These are phyloP conservation scores for Xestoiulus laeticollis DNA, from an alignment of 2,888 invertebrate genomes.

Conservation along the genomic window DNA sequence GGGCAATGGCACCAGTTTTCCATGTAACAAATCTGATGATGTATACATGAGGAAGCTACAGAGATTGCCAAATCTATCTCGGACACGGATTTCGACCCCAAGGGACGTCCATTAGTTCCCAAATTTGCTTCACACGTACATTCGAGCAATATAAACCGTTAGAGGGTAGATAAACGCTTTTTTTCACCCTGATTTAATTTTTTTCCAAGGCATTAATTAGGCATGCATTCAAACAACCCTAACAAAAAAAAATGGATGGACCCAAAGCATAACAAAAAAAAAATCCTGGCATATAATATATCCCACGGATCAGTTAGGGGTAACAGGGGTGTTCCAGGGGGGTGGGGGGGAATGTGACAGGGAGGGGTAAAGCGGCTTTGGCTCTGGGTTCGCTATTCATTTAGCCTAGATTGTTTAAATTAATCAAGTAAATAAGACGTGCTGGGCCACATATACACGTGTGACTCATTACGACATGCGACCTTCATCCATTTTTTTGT, in stretches of 20 bases:
- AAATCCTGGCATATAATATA: background rate
- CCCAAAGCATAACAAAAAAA: conserved; percentile 9
- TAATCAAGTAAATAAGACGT: conserved; percentile 52
- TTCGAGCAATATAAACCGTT: too few relatives aligned
- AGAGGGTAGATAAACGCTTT: background rate
- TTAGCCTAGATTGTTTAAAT: conserved; percentile 49
- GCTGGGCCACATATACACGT: conserved; percentile 49
- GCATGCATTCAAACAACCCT: background rate
- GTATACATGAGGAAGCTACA: too few relatives aligned
- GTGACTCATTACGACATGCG: conserved; percentile 51
- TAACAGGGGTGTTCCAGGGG: background rate
- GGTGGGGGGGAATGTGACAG: background rate
- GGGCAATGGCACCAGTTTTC: too few relatives aligned
- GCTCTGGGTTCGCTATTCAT: conserved; percentile 1
- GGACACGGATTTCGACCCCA: background rate
- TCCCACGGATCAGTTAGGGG: background rate
- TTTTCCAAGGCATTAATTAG: background rate
- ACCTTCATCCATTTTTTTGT: conserved; percentile 47
- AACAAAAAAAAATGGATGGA: background rate
- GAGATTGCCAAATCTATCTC: too few relatives aligned
- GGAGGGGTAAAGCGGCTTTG: background rate
- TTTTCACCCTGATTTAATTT: background rate
- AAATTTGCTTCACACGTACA: background rate
- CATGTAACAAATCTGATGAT: too few relatives aligned
- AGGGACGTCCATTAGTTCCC: background rate